A percentile compares a stretch with the other conserved stretches of the same genome.
Evolutionary conservation across 2,888 invertebrate genomes (phyloP).

Genomic region (Cephus sareptanus): DNA sequence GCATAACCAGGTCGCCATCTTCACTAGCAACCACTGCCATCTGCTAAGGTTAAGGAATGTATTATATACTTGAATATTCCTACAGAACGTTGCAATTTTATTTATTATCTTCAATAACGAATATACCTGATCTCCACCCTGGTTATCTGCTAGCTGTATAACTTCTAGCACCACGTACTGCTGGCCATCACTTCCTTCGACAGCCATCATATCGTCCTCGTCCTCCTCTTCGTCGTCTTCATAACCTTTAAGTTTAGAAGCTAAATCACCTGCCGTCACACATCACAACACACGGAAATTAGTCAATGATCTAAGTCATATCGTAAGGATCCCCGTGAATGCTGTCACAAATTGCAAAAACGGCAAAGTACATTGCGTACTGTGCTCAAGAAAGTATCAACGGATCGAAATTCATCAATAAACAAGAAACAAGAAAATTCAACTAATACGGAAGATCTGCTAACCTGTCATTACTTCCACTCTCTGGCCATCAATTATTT

Average conservation of each 20-base stretch:
- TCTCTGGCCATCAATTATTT: conserved; percentile 71
- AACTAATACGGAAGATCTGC: conserved; percentile 2
- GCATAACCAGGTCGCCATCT: conserved; percentile 63
- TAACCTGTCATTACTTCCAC: conserved; percentile 65
- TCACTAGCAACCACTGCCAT: conserved; percentile 68
- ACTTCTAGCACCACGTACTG: conserved; percentile 93
- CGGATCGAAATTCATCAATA: background rate
- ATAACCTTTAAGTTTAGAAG: conserved; percentile 64
- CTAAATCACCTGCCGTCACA: conserved; percentile 53
- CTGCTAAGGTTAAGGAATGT: conserved; percentile 29
- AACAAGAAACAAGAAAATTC: background rate
- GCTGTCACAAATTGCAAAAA: background rate
- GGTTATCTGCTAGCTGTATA: conserved; percentile 79
- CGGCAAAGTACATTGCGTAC: background rate
- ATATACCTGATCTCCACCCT: conserved; percentile 72
- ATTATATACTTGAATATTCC: background rate
- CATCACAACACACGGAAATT: conserved; percentile 50
- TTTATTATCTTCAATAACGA: background rate
- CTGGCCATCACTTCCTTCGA: conserved; percentile 80
- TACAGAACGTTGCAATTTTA: background rate
- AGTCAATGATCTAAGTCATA: conserved; percentile 62
- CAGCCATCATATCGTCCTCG: conserved; percentile 74
- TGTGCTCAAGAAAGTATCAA: background rate
- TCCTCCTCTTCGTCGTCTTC: conserved; percentile 66
- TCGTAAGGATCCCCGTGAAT: conserved; percentile 50